phyloP scores from a whole-genome alignment of 2,113 vertebrate genomes.

The Siniperca chuatsi region DNA sequence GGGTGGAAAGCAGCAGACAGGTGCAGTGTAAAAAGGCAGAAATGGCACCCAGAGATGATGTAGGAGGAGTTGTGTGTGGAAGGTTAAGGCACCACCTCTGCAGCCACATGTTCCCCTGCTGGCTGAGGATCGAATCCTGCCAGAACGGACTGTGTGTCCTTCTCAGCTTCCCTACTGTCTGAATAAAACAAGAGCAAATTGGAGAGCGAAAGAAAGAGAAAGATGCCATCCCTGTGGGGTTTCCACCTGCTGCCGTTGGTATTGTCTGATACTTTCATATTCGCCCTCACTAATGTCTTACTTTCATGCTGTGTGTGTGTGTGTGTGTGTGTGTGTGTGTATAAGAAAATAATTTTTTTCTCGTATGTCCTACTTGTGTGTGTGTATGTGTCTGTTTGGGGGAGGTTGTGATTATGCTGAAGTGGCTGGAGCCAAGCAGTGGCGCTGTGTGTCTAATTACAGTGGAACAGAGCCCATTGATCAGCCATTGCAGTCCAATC shows the following conservation, averaged over 20 bases:
- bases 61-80: constrained; percentile 23
- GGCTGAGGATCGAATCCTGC: constrained; percentile 75
- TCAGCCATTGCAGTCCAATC: constrained; percentile 87
- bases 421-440: constrained; percentile 84
- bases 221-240: constrained; percentile 72
- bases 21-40: constrained; percentile 56
- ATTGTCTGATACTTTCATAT: constrained; percentile 71
- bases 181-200: constrained; percentile 69
- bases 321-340: constrained; percentile 83
- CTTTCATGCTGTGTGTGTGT: constrained; percentile 62
- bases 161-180: constrained; percentile 75
- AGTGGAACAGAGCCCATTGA: constrained; percentile 89
- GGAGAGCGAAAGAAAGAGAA: constrained; percentile 55
- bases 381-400: constrained; percentile 2
- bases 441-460: constrained; percentile 92
- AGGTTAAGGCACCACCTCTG: constrained; percentile 69
- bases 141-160: constrained; percentile 67
- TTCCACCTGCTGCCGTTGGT: constrained; percentile 69
- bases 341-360: constrained; percentile 54
- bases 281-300: constrained; percentile 68
- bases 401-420: constrained; percentile 84
- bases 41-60: constrained; percentile 49
- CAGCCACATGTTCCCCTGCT: constrained; percentile 75
- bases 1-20: constrained; percentile 58
- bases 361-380: constrained; percentile 4